phyloP scores from a whole-genome alignment of 2,797 vertebrate genomes.

The Arrhamphus sclerolepis region DNA sequence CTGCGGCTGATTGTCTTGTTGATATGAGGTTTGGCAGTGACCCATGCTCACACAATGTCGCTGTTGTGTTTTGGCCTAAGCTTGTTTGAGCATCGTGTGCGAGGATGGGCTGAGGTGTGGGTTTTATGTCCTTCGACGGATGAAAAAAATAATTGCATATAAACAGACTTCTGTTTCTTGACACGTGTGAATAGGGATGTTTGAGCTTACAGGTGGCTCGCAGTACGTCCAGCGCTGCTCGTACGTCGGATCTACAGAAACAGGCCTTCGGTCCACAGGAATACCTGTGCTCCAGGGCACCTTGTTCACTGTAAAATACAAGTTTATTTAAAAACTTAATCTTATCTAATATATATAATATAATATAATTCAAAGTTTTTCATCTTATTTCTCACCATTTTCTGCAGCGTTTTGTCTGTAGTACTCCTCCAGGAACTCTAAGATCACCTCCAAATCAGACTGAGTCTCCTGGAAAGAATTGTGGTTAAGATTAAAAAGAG shows the following conservation, averaged over 20 bases:
- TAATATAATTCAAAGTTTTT: background rate
- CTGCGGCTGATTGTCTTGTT: slow-evolving; percentile 47
- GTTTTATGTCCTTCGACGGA: slow-evolving; percentile 39
- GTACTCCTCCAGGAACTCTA: slow-evolving; percentile 84
- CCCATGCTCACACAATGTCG: slow-evolving; percentile 38
- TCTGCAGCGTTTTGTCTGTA: slow-evolving; percentile 71
- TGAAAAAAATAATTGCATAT: slow-evolving; percentile 1
- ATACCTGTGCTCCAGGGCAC: slow-evolving; percentile 27
- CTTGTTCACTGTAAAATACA: slow-evolving; percentile 39
- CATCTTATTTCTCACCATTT: slow-evolving; percentile 41
- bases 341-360: no score
- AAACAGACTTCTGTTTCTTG: background rate
- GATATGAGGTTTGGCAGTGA: slow-evolving; percentile 53
- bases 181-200: background rate
- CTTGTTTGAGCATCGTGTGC: slow-evolving; percentile 17
- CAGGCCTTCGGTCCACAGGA: slow-evolving; percentile 15
- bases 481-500: slow-evolving; percentile 27
- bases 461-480: slow-evolving; percentile 70
- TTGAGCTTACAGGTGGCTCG: slow-evolving; percentile 54
- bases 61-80: slow-evolving; percentile 43
- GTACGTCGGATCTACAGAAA: slow-evolving; percentile 13
- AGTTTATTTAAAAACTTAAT: slow-evolving; percentile 1
- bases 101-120: slow-evolving; percentile 39
- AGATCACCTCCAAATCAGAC: slow-evolving; percentile 82
- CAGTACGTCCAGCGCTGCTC: slow-evolving; percentile 43